Base-by-base conservation (phyloP, 2,797 vertebrate species). In the Pygocentrus nattereri region DNA sequence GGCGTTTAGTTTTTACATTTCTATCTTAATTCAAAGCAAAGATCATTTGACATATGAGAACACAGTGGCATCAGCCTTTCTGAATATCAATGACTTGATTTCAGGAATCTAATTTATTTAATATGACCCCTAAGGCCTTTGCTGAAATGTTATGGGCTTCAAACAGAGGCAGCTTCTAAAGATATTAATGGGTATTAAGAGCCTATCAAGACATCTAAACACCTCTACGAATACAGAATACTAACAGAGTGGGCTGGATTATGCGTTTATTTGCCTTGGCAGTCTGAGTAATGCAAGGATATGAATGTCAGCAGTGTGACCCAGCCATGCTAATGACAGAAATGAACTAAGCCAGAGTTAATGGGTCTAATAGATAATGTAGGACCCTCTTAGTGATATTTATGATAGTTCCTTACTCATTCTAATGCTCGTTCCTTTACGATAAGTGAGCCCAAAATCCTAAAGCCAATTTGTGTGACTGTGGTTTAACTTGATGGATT, bases 361-460 rank as follows among this genome's bases (percentile, higher is more conserved):
- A 85, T 85, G 76, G 71, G 73, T 76, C 84, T 88, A 77, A 84
- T 84, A 85, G 84, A 86, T 88, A 80, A 84, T 86, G 81, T 87
- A 86, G 78, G 62, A 85, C 59, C 75, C 81, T 81, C 83, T 88
- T 85, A 87, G 76, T 68, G 73, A 84, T 87, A 88, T 88, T 88
- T 84, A 83, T 85, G 78, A 64, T 73, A 78, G 54, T 82, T 67
- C 64, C 80, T 87, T 85, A 79, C 67, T 87, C 76, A 82, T 85
- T 82, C 76, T 85, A 77, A 76, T 70, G 69, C 49, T 82, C 70
- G 54, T 81, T 80, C 61, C 76, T 83, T 81, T 87, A 82, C 70
- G 78, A 74, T 81, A 85, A 82, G 74, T 58, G 44, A 62, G 79
- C 73, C 52, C 21, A 76, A 77, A 79, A 81, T 82, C 50, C 78